phyloP scores from a whole-genome alignment of 2,113 vertebrate genomes.

The Montifringilla adamsi region DNA sequence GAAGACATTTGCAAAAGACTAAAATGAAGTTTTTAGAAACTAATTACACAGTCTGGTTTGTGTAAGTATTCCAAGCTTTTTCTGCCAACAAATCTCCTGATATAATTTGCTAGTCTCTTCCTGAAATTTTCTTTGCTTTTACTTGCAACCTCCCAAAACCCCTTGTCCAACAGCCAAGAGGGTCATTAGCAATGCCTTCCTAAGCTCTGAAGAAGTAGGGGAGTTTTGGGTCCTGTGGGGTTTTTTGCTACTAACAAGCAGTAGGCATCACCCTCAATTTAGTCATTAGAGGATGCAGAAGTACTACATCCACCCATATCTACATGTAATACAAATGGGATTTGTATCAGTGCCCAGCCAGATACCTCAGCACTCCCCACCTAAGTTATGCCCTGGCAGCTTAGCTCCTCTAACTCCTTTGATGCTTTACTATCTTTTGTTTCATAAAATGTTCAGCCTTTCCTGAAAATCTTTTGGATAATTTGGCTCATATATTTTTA shows the following conservation, averaged over 20 bases:
- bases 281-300: neutral
- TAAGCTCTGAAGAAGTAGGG: neutral
- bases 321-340: fast-evolving
- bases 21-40: neutral
- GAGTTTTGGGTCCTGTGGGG: neutral
- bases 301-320: neutral
- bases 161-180: neutral
- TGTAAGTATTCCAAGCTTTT: neutral
- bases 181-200: neutral
- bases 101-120: neutral
- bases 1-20: neutral
- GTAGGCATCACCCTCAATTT: neutral
- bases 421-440: neutral
- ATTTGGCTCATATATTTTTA: neutral
- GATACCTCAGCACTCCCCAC: neutral
- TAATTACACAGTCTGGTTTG: neutral
- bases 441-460: neutral
- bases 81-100: neutral
- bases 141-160: neutral
- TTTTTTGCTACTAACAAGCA: neutral
- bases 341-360: neutral
- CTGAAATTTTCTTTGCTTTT: neutral
- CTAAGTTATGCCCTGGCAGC: neutral
- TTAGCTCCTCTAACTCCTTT: neutral
- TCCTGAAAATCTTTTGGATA: neutral